These are phyloP conservation scores for Ahaetulla prasina DNA, from an alignment of 2,113 vertebrate species.

Conservation along the genomic window DNA sequence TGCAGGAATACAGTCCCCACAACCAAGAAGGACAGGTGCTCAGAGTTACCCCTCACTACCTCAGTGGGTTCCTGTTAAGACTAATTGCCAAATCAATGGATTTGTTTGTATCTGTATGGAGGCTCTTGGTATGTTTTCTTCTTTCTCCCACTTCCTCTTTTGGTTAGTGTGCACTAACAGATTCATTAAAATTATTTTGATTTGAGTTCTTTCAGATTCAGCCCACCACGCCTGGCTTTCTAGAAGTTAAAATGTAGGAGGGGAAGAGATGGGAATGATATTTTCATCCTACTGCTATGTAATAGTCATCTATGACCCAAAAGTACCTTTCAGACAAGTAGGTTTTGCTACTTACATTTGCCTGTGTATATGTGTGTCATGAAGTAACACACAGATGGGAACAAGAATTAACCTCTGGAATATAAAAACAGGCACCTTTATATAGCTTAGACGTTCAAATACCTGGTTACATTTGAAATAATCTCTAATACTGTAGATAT, in stretches of 20 bases:
- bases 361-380: not conserved
- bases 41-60: not conserved
- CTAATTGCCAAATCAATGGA: not conserved
- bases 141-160: not conserved
- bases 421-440: not conserved
- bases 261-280: not conserved
- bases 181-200: not conserved
- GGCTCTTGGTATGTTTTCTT: not conserved
- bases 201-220: not conserved
- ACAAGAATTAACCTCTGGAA: not conserved
- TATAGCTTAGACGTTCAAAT: not conserved
- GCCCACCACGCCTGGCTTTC: not conserved
- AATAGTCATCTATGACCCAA: not conserved
- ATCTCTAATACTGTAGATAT: not conserved
- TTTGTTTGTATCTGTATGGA: not conserved
- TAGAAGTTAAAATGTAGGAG: not conserved
- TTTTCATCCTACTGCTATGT: not conserved
- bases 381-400: not conserved
- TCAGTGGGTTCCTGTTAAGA: not conserved
- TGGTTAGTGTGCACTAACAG: not conserved
- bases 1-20: not conserved
- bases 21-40: not conserved
- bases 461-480: not conserved
- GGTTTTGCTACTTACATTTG: not conserved
- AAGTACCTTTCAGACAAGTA: not conserved